These are phyloP conservation scores for Anthrax anthrax DNA, from an alignment of 2,888 invertebrate species.

Conservation along the genomic window DNA sequence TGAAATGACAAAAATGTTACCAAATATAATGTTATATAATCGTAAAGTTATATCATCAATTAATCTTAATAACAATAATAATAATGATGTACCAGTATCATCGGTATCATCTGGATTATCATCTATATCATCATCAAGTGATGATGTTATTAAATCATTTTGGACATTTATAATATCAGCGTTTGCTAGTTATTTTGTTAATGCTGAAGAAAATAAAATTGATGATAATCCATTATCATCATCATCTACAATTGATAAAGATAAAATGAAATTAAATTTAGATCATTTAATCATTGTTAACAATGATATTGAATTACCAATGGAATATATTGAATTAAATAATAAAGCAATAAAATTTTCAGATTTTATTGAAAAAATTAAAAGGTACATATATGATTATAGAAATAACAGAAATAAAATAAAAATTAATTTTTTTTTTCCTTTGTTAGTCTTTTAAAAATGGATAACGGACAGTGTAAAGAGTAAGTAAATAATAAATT, in stretches of 20 bases:
- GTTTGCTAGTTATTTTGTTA: constrained; percentile 30
- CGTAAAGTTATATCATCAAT: constrained; percentile 27
- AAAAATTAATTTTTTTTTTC: not conserved
- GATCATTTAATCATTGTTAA: constrained; percentile 23
- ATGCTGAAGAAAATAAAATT: constrained; percentile 17
- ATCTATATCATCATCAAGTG: too few relatives aligned
- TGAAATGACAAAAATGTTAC: constrained; percentile 27
- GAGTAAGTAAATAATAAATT: too few relatives aligned
- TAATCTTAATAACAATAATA: too few relatives aligned
- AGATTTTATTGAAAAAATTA: constrained; percentile 24
- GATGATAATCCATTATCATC: too few relatives aligned
- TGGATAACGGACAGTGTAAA: constrained; percentile 11
- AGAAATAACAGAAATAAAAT: too few relatives aligned
- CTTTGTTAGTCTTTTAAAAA: not conserved
- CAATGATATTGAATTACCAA: constrained; percentile 26
- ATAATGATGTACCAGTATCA: too few relatives aligned
- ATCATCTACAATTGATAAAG: not conserved
- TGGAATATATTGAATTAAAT: constrained; percentile 23
- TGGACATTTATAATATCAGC: constrained; percentile 32
- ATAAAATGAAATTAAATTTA: constrained; percentile 19
- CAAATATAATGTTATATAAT: constrained; percentile 30
- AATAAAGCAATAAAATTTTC: constrained; percentile 28
- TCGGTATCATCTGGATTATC: too few relatives aligned
- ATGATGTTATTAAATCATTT: constrained; percentile 30
- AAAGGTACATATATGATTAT: constrained; percentile 7